Conservation (phyloP, 2,113 vertebrate genomes). For the Eubucco bourcierii region DNA sequence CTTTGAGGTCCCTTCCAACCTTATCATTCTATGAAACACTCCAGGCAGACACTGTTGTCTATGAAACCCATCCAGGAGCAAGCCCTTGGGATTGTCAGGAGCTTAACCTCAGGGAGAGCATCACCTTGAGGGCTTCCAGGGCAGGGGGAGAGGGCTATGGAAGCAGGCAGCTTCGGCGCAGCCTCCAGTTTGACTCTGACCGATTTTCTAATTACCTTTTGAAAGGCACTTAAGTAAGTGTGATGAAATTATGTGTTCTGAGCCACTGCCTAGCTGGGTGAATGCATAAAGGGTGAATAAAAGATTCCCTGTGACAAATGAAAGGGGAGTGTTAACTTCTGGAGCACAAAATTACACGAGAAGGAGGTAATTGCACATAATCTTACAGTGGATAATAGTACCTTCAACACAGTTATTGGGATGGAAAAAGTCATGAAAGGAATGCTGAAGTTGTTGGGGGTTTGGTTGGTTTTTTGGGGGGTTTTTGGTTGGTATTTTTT, state of each 20-base stretch:
- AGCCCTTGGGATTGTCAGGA: neutral
- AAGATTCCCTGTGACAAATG: slow-evolving; percentile 26
- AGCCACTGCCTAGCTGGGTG: neutral
- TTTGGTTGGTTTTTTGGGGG: too few species aligned
- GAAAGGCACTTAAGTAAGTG: slow-evolving; percentile 5
- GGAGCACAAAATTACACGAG: slow-evolving; percentile 21
- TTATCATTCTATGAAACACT: too few species aligned
- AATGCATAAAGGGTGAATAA: slow-evolving; percentile 1
- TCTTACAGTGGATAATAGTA: neutral
- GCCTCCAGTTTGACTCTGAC: neutral
- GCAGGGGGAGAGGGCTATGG: neutral
- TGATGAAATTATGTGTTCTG: slow-evolving; percentile 22
- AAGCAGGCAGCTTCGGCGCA: neutral
- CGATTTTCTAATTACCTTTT: slow-evolving; percentile 15
- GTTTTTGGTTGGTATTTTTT: too few species aligned
- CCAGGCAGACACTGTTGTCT: too few species aligned
- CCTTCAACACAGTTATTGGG: slow-evolving; percentile 2
- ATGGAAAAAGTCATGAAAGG: neutral
- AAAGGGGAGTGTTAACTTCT: slow-evolving; percentile 26
- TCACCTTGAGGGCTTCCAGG: neutral
- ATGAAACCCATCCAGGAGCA: too few species aligned
- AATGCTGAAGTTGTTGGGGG: neutral
- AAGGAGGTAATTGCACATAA: slow-evolving; percentile 20
- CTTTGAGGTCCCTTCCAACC: too few species aligned
- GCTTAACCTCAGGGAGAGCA: neutral